Evolutionary conservation across 2,888 invertebrate genomes (phyloP).

Genomic region (Gisinianus flammeolus): DNA sequence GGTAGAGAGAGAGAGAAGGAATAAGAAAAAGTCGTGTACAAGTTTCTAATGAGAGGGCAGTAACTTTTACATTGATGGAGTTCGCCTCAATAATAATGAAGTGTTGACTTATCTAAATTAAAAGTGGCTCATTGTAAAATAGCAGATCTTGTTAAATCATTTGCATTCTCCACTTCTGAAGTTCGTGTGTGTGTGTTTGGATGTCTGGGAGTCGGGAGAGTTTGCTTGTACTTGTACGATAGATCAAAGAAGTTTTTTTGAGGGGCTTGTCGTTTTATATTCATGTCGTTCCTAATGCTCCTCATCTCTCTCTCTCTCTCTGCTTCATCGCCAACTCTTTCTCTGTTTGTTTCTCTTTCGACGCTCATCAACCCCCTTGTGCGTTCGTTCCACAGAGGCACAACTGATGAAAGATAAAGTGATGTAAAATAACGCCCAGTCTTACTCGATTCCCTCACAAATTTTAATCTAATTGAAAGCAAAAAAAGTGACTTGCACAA

Average conservation of each 20-base stretch:
- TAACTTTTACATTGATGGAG: too few relatives aligned
- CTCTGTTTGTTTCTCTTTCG: background rate
- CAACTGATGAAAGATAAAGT: constrained; percentile 34
- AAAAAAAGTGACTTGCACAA: background rate
- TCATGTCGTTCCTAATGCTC: constrained; percentile 28
- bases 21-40: background rate
- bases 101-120: constrained; percentile 40
- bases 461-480: constrained; percentile 40
- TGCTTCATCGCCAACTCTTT: constrained; percentile 21
- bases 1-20: too few relatives aligned
- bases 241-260: background rate
- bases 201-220: background rate
- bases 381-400: constrained; percentile 9
- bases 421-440: constrained; percentile 24
- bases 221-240: background rate
- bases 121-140: constrained; percentile 8
- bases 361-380: constrained; percentile 34
- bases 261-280: constrained; percentile 37
- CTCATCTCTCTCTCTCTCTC: constrained; percentile 11
- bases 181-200: background rate
- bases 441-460: constrained; percentile 26
- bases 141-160: constrained; percentile 25
- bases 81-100: constrained; percentile 12
- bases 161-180: constrained; percentile 21
- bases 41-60: too few relatives aligned